Conservation (phyloP, 2,888 invertebrate genomes). For the Drosophila leonis region DNA sequence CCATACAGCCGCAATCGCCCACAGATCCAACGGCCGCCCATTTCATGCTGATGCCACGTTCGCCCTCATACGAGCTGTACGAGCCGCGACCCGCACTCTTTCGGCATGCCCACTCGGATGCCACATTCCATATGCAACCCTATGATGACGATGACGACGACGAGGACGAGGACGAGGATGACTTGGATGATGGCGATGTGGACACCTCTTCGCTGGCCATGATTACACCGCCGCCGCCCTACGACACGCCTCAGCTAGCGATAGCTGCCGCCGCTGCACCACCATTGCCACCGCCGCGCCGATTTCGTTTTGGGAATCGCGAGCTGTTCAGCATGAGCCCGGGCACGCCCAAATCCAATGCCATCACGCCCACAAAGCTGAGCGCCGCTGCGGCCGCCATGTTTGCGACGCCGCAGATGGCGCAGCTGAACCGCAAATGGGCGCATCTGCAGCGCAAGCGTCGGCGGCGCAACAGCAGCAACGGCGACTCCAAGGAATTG, state of each 20-base stretch:
- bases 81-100: constrained; percentile 44
- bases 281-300: constrained; percentile 74
- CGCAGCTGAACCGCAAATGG: constrained; percentile 84
- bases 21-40: constrained; percentile 57
- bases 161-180: constrained; percentile 44
- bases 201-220: constrained; percentile 82
- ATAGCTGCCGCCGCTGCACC: constrained; percentile 33
- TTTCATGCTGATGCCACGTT: constrained; percentile 44
- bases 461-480: constrained; percentile 83
- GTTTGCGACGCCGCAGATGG: constrained; percentile 84
- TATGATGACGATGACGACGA: constrained; percentile 33
- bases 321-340: constrained; percentile 82
- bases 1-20: constrained; percentile 77
- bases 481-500: constrained; percentile 84
- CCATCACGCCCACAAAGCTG: constrained; percentile 82
- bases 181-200: constrained; percentile 39
- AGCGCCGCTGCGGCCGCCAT: constrained; percentile 84
- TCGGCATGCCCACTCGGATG: constrained; percentile 55
- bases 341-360: constrained; percentile 74
- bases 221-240: constrained; percentile 84
- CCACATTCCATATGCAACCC: constrained; percentile 35
- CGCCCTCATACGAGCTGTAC: constrained; percentile 71
- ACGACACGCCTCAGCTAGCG: constrained; percentile 73
- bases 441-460: constrained; percentile 83
- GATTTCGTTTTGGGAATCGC: constrained; percentile 81